Evolutionary conservation across 2,888 invertebrate genomes (phyloP), one percentile per base, ranked within the genome.

Genomic region (Brenthis ino): DNA sequence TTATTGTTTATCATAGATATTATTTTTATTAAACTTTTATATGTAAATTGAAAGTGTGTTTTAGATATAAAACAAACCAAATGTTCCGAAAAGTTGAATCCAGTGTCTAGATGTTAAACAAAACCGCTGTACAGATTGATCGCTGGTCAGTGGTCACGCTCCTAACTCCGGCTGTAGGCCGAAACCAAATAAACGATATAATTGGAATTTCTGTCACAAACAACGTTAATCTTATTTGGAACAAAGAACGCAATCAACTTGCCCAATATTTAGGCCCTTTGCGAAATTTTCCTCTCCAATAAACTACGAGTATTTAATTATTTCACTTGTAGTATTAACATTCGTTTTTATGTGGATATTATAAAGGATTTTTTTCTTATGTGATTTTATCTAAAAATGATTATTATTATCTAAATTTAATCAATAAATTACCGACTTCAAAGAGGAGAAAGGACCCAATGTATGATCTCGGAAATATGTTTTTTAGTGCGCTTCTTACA

Each of bases 121-220:
- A 66, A 58, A 51, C 6, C 28, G 43, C 37, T 14, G 20, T 20
- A 51, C 11, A 58, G 58, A 58, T 48, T 58, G 48, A 58, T 58
- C 24, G 58, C 60, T n/a, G 50, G n/a, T 28, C 60, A 60, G 48
- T 12, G 50, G n/a, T 28, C 60, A 60, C 51, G 58, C 20, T 47
- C 33, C 54, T 33, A 43, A 20, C 20, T 37, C 14, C 43, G 24
- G 43, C n/a, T 14, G 24, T 54, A 43, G 65, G 47, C 43, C 16
- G 16, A 67, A 58, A 65, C 28, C 60, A 55, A 13, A 61, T 51
- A 61, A 54, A 55, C 60, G 48, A 20, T 60, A 55, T 60, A 60
- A 67, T 67, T 55, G 60, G 47, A 33, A 67, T 67, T 60, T 54
- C 60, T 58, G 16, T 48, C 53, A 50, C 33, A 47, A 53, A 53